Conservation (phyloP, 1,140 invertebrate genomes). For the Sitodiplosis mosellana region DNA sequence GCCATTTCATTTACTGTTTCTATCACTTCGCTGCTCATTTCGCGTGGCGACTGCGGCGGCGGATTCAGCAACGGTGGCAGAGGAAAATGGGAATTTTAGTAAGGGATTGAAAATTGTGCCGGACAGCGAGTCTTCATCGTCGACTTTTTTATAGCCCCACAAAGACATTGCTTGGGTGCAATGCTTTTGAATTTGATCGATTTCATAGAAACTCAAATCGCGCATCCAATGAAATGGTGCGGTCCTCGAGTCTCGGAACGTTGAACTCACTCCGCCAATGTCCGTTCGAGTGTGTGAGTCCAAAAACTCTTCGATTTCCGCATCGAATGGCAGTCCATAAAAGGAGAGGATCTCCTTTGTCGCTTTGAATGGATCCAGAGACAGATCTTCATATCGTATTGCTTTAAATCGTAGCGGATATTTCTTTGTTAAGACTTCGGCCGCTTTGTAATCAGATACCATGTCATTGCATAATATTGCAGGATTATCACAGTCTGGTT, state of each 20-base stretch:
- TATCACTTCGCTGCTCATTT: no score
- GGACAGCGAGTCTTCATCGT: conserved; percentile 21
- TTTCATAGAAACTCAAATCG: conserved; percentile 38
- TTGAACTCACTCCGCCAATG: conserved; percentile 62
- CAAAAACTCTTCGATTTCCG: conserved; percentile 48
- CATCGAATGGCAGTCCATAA: conserved; percentile 51
- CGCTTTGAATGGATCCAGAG: conserved; percentile 50
- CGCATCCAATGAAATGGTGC: conserved; percentile 71
- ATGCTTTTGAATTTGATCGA: conserved; percentile 33
- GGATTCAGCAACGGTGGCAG: conserved; percentile 5
- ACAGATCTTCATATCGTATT: conserved; percentile 69
- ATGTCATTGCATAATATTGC: conserved; percentile 60
- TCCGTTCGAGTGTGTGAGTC: conserved; percentile 63
- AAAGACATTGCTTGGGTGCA: conserved; percentile 57
- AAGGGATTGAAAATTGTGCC: conserved; percentile 21
- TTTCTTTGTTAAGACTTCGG: conserved; percentile 40
- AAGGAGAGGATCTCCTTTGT: conserved; percentile 55
- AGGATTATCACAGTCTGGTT: conserved; percentile 63
- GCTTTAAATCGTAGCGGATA: conserved; percentile 59
- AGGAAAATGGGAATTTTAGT: conserved; percentile 21
- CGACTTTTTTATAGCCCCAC: conserved; percentile 54
- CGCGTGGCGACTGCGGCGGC: neutral
- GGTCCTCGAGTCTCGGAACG: conserved; percentile 59
- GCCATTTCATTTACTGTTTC: no score
- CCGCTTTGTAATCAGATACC: conserved; percentile 59